Conservation (phyloP, 2,797 vertebrate genomes). For the Pelodytes ibericus region DNA sequence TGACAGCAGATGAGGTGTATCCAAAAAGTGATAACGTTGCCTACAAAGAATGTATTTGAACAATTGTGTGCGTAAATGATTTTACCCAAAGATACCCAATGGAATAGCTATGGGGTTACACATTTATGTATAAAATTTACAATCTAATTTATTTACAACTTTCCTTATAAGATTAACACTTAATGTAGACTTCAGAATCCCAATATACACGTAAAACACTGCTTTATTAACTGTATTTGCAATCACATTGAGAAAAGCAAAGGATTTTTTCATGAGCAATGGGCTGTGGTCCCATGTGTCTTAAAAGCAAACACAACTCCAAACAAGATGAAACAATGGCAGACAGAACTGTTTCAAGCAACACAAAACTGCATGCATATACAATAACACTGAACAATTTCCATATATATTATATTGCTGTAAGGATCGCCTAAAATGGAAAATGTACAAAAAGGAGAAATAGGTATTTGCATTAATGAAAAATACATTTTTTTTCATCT, state of each 20-base stretch:
- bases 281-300: slow-evolving; percentile 71
- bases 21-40: no score
- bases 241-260: slow-evolving; percentile 85
- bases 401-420: slow-evolving; percentile 95
- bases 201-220: slow-evolving; percentile 89
- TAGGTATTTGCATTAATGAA: slow-evolving; percentile 99
- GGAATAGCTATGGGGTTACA: no score
- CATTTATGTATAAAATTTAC: no score
- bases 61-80: no score
- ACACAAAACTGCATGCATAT: slow-evolving; percentile 95
- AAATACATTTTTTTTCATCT: slow-evolving; percentile 96
- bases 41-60: no score
- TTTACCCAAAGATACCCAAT: no score
- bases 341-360: slow-evolving; percentile 87
- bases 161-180: not conserved
- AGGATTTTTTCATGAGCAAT: slow-evolving; percentile 66
- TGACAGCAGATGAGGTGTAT: no score
- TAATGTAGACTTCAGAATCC: not conserved
- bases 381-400: slow-evolving; percentile 84
- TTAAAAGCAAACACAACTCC: slow-evolving; percentile 74
- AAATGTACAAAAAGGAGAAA: slow-evolving; percentile 99
- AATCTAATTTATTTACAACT: not conserved
- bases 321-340: slow-evolving; percentile 75
- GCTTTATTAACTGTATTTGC: slow-evolving; percentile 98
- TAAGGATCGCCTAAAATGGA: slow-evolving; percentile 92